Evolutionary conservation across 1,140 invertebrate genomes (phyloP).

Genomic region (Listronotus oregonensis): DNA sequence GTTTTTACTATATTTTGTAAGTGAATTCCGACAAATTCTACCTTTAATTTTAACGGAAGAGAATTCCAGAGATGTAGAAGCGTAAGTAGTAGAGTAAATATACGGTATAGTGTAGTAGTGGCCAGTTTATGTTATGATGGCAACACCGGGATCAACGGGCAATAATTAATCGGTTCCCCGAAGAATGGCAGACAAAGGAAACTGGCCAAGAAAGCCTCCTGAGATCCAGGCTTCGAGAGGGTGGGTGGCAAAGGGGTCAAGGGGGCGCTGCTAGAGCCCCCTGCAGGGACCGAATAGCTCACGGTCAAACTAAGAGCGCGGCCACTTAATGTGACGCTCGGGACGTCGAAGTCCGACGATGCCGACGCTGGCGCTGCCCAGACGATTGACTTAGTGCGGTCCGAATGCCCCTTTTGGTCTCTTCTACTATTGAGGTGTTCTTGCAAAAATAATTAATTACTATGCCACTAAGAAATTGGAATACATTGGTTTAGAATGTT

Average conservation of each 20-base stretch:
- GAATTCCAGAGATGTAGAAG: slow-evolving; percentile 8
- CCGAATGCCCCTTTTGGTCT: slow-evolving; percentile 26
- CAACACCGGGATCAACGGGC: slow-evolving; percentile 48
- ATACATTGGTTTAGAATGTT: too few relatives aligned
- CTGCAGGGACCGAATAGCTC: slow-evolving; percentile 53
- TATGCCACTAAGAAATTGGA: not conserved
- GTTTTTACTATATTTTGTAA: too few relatives aligned
- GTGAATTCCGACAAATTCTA: not conserved
- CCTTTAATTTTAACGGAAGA: slow-evolving; percentile 7
- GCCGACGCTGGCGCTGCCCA: slow-evolving; percentile 24
- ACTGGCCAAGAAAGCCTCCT: slow-evolving; percentile 47
- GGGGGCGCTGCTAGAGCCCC: slow-evolving; percentile 28
- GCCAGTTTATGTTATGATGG: slow-evolving; percentile 51
- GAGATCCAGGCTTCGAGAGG: slow-evolving; percentile 46
- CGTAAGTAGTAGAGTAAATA: slow-evolving; percentile 23
- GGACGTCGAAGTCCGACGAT: slow-evolving; percentile 45
- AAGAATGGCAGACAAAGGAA: slow-evolving; percentile 55
- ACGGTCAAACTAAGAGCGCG: slow-evolving; percentile 55
- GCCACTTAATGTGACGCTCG: slow-evolving; percentile 57
- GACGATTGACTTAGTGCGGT: slow-evolving; percentile 37
- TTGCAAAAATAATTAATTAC: slow-evolving; percentile 28
- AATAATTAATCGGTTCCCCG: slow-evolving; percentile 56
- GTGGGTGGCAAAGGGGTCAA: slow-evolving; percentile 33
- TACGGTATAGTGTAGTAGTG: slow-evolving; percentile 32
- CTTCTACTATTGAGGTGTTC: slow-evolving; percentile 21